Conservation (phyloP, 1,140 invertebrate genomes). For the Ericerus pela region DNA sequence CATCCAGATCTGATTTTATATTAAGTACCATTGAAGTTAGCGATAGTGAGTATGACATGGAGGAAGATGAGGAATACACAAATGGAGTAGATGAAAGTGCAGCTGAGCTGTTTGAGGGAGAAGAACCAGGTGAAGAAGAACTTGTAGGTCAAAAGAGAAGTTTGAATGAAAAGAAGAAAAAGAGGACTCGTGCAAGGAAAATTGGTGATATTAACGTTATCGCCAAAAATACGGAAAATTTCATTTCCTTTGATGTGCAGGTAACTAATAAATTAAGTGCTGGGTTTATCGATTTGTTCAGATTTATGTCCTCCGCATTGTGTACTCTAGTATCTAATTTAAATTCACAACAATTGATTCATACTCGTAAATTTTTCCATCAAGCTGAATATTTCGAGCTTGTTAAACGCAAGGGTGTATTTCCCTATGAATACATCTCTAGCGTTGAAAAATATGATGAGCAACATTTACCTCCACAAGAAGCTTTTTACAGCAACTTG, state of each 20-base stretch:
- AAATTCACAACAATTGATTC: neutral
- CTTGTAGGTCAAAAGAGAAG: neutral
- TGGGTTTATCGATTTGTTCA: constrained; percentile 21
- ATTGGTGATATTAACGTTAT: too few relatives aligned
- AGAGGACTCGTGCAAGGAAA: too few relatives aligned
- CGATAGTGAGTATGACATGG: too few relatives aligned
- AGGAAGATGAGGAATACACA: neutral
- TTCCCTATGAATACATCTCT: constrained; percentile 25
- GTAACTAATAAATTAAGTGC: neutral
- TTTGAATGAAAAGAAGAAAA: too few relatives aligned
- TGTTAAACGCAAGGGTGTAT: constrained; percentile 24
- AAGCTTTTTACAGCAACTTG: constrained; percentile 30
- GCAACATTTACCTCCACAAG: constrained; percentile 24
- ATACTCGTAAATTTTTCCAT: neutral
- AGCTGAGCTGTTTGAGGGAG: neutral
- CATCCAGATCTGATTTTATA: too few relatives aligned
- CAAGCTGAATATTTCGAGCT: constrained; percentile 16
- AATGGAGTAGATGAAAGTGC: too few relatives aligned
- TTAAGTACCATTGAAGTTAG: too few relatives aligned
- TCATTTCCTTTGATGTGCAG: neutral
- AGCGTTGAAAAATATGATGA: constrained; percentile 25
- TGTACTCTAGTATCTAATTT: constrained; percentile 18
- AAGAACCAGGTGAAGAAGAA: neutral
- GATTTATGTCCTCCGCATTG: constrained; percentile 20
- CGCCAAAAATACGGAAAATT: neutral